Percentiles rank a stretch among this genome's conserved stretches.
Evolutionary conservation across 2,113 vertebrate genomes (phyloP).

Genomic region (Prinia subflava): DNA sequence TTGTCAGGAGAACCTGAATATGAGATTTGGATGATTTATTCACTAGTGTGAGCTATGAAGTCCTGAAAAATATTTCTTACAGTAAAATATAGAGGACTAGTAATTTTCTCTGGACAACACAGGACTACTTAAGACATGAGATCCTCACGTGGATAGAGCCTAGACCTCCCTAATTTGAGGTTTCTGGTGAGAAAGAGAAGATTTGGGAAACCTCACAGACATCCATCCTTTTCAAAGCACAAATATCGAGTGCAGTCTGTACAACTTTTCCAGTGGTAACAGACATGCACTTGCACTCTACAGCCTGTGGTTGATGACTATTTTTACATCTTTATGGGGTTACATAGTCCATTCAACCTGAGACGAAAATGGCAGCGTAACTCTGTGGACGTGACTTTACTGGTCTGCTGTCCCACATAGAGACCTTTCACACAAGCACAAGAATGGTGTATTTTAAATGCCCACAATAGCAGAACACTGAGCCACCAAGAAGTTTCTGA

Average conservation of each 20-base stretch:
- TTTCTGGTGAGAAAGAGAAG: not conserved
- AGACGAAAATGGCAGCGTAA: not conserved
- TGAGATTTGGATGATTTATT: not conserved
- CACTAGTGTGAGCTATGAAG: not conserved
- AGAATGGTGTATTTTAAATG: not conserved
- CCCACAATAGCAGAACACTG: rapidly evolving
- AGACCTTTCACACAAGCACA: not conserved
- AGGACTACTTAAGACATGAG: not conserved
- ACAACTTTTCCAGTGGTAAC: not conserved
- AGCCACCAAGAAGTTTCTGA: not conserved
- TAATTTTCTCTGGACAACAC: not conserved
- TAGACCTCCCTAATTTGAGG: not conserved
- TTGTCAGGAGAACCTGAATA: not conserved
- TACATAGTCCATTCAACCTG: not conserved
- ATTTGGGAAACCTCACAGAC: not conserved
- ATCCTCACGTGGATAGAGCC: not conserved
- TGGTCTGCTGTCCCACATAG: not conserved
- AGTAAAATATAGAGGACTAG: not conserved
- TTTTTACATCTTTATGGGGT: not conserved
- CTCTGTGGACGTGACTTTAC: not conserved
- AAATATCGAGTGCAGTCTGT: rapidly evolving
- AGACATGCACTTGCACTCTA: not conserved
- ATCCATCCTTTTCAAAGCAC: not conserved
- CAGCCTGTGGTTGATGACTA: not conserved
- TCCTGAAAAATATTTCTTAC: not conserved